Percentiles rank a stretch among this genome's conserved stretches.
Conservation (phyloP, 2,888 invertebrate genomes). For the Archips xylosteana region DNA sequence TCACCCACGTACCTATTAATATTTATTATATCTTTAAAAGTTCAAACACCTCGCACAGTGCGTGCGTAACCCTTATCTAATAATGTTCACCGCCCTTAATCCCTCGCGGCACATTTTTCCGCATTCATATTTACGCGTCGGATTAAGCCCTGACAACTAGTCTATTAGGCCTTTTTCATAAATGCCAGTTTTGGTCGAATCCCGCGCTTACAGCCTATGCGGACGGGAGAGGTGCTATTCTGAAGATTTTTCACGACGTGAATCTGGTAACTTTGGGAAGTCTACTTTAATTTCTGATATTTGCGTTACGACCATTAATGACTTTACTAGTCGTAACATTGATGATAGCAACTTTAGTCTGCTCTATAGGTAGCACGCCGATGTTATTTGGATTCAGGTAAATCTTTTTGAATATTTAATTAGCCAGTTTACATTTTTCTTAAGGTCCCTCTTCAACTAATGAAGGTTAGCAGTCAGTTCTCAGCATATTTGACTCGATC, state of each 20-base stretch:
- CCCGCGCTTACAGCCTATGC: conserved; percentile 14
- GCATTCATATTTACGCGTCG: conserved; percentile 37
- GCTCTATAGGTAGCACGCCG: too few species aligned
- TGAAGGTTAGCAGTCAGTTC: too few species aligned
- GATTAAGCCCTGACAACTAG: conserved; percentile 38
- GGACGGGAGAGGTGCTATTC: conserved; percentile 26
- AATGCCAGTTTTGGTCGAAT: conserved; percentile 30
- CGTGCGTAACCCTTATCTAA: conserved; percentile 3
- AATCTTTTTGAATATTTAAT: too few species aligned
- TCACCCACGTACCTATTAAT: background rate
- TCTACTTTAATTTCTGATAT: background rate
- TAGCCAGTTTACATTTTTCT: too few species aligned
- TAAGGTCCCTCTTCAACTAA: too few species aligned
- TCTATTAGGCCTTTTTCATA: conserved; percentile 40
- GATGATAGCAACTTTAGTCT: too few species aligned
- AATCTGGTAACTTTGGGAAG: background rate
- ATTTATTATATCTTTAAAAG: background rate
- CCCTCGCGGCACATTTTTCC: conserved; percentile 6
- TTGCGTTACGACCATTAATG: background rate
- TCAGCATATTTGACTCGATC: too few species aligned
- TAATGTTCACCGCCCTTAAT: background rate
- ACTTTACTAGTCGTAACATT: background rate
- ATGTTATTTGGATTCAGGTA: too few species aligned
- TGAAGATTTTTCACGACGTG: background rate
- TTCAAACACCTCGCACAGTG: background rate